Base-by-base conservation (phyloP, 37 sponge, comb jelly and placozoan species). In the Halisarca cf. caerulea region DNA sequence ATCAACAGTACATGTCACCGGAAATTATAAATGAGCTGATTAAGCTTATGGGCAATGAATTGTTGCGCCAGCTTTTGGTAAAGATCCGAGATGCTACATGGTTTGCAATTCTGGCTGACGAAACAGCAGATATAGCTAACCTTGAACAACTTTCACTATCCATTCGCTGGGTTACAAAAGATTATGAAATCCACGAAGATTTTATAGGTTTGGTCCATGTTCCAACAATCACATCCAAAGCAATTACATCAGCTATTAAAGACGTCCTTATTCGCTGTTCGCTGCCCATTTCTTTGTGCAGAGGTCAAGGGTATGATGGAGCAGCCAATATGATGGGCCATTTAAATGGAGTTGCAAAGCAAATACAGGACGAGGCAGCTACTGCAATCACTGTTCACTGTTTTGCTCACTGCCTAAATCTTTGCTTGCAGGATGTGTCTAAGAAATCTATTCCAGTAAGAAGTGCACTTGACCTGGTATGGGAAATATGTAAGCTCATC, bases 281-380 rank as follows among this genome's bases (percentile, higher is more conserved):
- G 23, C 42, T 88, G 30, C 71, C 58, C 23, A 40, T 80, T 21
- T 20, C 36, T 17, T 39, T 71, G 39, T 80, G 87, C 30, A 38
- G 87, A 24, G 88, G 83, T 30, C 83, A 88, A 47, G 82, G 86
- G 51, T 89, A 89, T 82, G 86, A 85, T 59, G 86, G 90, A 24
- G 80, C 86, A 9, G 36, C 82, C 7, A 85, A 80, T 42, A 89
- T 89, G 90, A 38, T 43, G n/a, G 86, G 90, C 18, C 82, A 83
- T 23, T 45, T 75, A 28, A 88, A 45, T 53, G 88, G 88, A 24
- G 80, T 79, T 37, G 80, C 80, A 55, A 28, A 55, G 35, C 35
- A 43, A 66, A 15, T 86, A 74, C 57, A 75, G 54, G 17, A 3
- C 47, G 53, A 27, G 35, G 59, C 77, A 82, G 47, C 85, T 68